These are phyloP conservation scores for Mongoloraphidia duomilia DNA, from an alignment of 2,888 invertebrate species.

Conservation along the genomic window DNA sequence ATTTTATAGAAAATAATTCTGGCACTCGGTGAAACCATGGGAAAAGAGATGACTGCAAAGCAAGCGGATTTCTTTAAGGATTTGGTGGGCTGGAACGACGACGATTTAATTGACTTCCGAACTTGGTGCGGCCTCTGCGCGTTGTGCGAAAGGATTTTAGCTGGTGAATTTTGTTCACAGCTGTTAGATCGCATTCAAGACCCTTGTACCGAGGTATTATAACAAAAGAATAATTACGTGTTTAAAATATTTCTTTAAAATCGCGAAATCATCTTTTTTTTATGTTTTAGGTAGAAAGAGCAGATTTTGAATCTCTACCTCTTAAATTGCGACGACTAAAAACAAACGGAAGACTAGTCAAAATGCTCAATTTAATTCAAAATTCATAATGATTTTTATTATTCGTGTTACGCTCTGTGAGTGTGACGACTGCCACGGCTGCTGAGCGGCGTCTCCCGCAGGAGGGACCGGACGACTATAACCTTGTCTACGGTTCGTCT, in stretches of 20 bases:
- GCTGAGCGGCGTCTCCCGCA: too few species aligned
- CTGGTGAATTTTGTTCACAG: constrained; percentile 30
- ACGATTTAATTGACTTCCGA: constrained; percentile 45
- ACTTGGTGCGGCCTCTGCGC: constrained; percentile 71
- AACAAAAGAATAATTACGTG: background rate
- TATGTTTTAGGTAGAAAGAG: constrained; percentile 44
- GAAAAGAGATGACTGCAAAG: constrained; percentile 37
- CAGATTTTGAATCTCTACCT: constrained; percentile 51
- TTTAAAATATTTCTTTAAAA: constrained; percentile 5
- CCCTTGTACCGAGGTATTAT: constrained; percentile 26
- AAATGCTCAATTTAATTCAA: constrained; percentile 34
- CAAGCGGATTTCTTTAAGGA: constrained; percentile 33
- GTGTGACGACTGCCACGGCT: too few species aligned
- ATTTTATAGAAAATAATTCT: constrained; percentile 34
- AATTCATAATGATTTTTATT: constrained; percentile 9
- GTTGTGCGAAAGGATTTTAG: constrained; percentile 55
- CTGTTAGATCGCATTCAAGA: constrained; percentile 44
- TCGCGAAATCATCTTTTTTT: constrained; percentile 13
- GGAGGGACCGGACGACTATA: too few species aligned
- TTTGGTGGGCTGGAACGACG: constrained; percentile 39
- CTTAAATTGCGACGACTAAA: constrained; percentile 37
- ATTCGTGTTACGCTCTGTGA: background rate
- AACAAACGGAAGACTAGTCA: constrained; percentile 32
- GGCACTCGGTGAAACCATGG: constrained; percentile 49
- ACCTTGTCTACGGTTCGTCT: too few species aligned